Base-by-base conservation (phyloP, 1,140 invertebrate genomes). In the Neelides sp. region DNA sequence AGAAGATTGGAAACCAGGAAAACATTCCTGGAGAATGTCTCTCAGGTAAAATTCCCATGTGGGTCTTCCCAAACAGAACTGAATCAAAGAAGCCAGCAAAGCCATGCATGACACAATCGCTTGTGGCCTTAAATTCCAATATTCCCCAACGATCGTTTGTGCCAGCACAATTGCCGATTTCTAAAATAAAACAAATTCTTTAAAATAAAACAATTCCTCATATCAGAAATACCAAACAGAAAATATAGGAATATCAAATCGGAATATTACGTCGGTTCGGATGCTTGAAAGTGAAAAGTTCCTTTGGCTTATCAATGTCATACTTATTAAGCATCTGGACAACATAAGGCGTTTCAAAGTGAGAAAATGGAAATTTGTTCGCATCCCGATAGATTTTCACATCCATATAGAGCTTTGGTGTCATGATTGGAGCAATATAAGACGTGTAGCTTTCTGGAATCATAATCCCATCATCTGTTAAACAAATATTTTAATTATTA, bases 1-100 rank as follows among this genome's bases (percentile, higher is more conserved):
- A 94, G 56, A 85, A 86, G 45, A 95, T 87, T 12, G 93, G 91
- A 66, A 97, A 98, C 94, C 94, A 98, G 57, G 88, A 91, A 59
- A 93, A 87, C 87, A 97, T 91, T 63, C 84, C 84, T 3, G 75
- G 72, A 28, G 89, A 90, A 65, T 93, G 83, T 4, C 83, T 89
- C 15, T 75, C 69, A 3, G 93, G 93, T 57, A 85, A 75, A 64
- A 93, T 98, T 65, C 91, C 95, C 8, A 98, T 70, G 30, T 69
- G 79, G 35, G 94, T 75, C 64, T 89, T 76, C 60, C 82, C 82
- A 68, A 85, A 95, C 13, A 98, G 72, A 42, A 78, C 67, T 37
- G 84, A 79, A 61, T 94, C 84, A 72, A 98, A 98, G 66, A 93
- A 98, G 2, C 94, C 94, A 43, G 82, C 84, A 68, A 98, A 89